Evolutionary conservation across 2,888 invertebrate genomes (phyloP).

Genomic region (Keiferia lycopersicella): DNA sequence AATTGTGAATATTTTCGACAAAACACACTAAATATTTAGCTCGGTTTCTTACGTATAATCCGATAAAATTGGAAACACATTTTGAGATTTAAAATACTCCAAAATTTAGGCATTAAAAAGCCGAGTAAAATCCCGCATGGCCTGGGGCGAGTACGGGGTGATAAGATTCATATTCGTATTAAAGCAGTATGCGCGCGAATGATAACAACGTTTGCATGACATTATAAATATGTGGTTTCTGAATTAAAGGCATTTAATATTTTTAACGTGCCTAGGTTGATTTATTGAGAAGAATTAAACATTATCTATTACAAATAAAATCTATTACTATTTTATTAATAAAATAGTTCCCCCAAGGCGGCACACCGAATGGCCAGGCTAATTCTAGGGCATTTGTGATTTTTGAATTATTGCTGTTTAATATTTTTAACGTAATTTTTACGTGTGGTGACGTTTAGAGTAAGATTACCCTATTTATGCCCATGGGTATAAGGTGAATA

Average conservation of each 20-base stretch:
- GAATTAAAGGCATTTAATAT: neutral
- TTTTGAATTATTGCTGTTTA: neutral
- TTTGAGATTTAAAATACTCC: neutral
- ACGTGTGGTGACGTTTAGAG: neutral
- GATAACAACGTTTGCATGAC: conserved; percentile 13
- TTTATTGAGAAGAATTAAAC: too few species aligned
- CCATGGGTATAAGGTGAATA: too few species aligned
- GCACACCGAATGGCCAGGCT: too few species aligned
- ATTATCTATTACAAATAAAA: too few species aligned
- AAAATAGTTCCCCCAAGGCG: too few species aligned
- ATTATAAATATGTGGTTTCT: neutral
- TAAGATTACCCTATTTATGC: too few species aligned
- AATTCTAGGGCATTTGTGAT: too few species aligned
- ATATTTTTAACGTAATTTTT: neutral
- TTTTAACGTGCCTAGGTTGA: too few species aligned
- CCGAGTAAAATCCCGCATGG: neutral
- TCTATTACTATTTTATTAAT: too few species aligned
- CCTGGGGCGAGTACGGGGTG: neutral
- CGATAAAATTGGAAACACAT: neutral
- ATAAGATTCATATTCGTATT: conserved; percentile 16
- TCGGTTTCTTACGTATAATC: too few species aligned
- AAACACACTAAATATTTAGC: too few species aligned
- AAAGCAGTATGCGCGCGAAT: neutral
- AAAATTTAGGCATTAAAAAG: neutral
- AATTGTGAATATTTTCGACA: too few species aligned